Conservation (phyloP, 2,113 vertebrate genomes). For the Sphaerodactylus townsendi region DNA sequence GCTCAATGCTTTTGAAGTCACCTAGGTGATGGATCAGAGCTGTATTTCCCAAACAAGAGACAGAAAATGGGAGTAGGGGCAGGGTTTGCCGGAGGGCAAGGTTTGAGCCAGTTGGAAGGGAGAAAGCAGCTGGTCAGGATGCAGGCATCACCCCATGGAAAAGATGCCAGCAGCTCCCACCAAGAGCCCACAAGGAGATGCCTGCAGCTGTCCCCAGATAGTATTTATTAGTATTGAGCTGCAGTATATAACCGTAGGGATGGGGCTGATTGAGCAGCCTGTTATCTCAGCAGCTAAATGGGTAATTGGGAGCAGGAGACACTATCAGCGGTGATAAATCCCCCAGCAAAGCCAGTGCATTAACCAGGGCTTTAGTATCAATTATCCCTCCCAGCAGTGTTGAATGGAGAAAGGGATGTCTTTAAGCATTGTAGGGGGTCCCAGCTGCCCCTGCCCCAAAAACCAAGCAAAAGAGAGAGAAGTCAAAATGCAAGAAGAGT, state of each 20-base stretch:
- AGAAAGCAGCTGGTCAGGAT: not conserved
- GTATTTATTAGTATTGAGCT: conserved; percentile 54
- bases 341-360: conserved; percentile 65
- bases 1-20: conserved; percentile 59
- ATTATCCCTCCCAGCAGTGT: conserved; percentile 63
- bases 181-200: fast-evolving
- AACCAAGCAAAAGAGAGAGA: not conserved
- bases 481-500: not conserved
- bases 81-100: not conserved
- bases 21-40: conserved; percentile 61
- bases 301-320: conserved; percentile 58
- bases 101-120: not conserved
- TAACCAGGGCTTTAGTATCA: conserved; percentile 77
- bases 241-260: conserved; percentile 62
- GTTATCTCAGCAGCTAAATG: conserved; percentile 44
- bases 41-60: conserved; percentile 45
- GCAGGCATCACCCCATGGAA: not conserved
- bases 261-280: conserved; percentile 60
- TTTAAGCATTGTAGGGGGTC: not conserved
- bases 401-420: not conserved
- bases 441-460: not conserved
- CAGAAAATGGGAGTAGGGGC: not conserved
- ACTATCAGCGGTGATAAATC: conserved; percentile 70
- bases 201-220: conserved; percentile 1
- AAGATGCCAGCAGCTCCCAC: fast-evolving